Percentiles rank a stretch among this genome's conserved stretches.
Evolutionary conservation across 2,888 invertebrate species (phyloP).

Genomic region (Rutpela maculata): DNA sequence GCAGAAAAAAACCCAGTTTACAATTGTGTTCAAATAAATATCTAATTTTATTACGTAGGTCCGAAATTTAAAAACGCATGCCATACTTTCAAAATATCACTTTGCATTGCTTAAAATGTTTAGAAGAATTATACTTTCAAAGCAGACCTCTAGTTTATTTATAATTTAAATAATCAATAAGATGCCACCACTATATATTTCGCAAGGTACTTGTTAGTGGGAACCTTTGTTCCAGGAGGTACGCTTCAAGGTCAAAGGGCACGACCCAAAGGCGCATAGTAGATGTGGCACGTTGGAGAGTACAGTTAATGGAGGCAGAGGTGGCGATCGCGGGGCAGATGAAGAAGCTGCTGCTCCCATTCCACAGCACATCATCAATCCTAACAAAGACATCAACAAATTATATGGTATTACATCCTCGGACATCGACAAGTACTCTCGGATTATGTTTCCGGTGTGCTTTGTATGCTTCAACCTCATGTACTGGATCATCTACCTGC

Average conservation of each 20-base stretch:
- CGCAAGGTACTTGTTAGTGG: constrained; percentile 79
- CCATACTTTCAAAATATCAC: too few relatives aligned
- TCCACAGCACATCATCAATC: constrained; percentile 87
- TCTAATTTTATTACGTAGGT: too few relatives aligned
- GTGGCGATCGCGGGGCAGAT: constrained; percentile 79
- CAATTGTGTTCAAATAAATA: too few relatives aligned
- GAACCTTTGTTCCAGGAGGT: constrained; percentile 89
- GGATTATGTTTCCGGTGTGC: constrained; percentile 98
- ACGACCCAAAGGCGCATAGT: constrained; percentile 94
- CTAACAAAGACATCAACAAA: constrained; percentile 94
- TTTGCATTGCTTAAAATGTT: background rate
- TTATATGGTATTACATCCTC: constrained; percentile 94
- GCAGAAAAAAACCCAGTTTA: too few relatives aligned
- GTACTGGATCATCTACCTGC: constrained; percentile 98
- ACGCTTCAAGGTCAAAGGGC: constrained; percentile 87
- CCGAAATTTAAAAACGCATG: too few relatives aligned
- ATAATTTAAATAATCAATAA: background rate
- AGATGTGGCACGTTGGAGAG: constrained; percentile 94
- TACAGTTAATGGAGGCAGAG: constrained; percentile 89
- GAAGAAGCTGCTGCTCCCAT: constrained; percentile 81
- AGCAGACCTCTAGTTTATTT: background rate
- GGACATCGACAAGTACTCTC: constrained; percentile 99
- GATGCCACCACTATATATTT: constrained; percentile 40
- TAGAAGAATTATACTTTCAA: constrained; percentile 1
- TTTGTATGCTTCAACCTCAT: constrained; percentile 99